These are phyloP conservation scores for Pseudorectes ferrugineus DNA, from an alignment of 2,113 vertebrate species.

Conservation along the genomic window DNA sequence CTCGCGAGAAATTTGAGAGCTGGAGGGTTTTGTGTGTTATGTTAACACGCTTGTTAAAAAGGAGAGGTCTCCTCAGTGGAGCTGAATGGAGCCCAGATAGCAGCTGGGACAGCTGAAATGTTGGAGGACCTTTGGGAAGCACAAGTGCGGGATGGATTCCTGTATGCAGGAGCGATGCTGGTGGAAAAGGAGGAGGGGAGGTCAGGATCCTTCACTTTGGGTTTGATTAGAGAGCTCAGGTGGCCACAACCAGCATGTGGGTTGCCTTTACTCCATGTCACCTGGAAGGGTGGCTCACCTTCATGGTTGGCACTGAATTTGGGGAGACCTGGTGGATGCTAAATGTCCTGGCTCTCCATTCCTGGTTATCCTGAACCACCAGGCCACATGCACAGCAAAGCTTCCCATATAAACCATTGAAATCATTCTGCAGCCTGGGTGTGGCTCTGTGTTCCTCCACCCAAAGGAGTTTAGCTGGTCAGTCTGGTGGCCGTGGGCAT, in stretches of 20 bases:
- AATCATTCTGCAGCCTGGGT: background rate
- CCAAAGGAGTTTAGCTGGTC: background rate
- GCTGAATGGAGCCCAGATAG: background rate
- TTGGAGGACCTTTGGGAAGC: background rate
- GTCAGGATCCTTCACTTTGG: background rate
- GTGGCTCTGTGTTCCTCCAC: background rate
- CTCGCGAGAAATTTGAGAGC: slow-evolving; percentile 3
- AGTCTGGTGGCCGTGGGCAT: background rate
- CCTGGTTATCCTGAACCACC: background rate
- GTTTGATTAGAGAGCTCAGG: background rate
- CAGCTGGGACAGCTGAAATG: background rate
- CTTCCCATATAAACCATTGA: no score
- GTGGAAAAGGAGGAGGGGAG: background rate
- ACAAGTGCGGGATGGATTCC: background rate
- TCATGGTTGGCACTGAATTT: background rate
- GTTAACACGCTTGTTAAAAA: slow-evolving; percentile 19
- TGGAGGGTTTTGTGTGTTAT: slow-evolving; percentile 43
- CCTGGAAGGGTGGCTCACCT: background rate
- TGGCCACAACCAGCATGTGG: background rate
- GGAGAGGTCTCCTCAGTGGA: background rate
- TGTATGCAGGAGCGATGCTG: rapidly evolving
- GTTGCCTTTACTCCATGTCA: background rate
- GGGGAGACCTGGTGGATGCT: background rate
- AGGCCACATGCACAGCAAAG: rapidly evolving
- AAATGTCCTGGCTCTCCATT: background rate